Base-by-base conservation (phyloP, 2,888 invertebrate species). In the Cerceris rybyensis region DNA sequence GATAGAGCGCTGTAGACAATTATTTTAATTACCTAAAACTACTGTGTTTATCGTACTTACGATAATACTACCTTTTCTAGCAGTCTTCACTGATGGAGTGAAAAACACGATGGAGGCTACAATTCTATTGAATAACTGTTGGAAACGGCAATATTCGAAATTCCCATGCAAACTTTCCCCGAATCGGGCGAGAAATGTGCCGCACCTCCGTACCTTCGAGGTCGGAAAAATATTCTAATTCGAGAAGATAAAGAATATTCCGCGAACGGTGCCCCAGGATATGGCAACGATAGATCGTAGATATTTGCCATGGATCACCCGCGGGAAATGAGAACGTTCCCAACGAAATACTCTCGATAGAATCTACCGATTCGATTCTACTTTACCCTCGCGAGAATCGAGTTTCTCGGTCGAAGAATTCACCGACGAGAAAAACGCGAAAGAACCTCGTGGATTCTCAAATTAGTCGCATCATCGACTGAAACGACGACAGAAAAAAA, bases 161-260 rank as follows among this genome's bases (percentile, higher is more conserved):
- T 28, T 28, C 28, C 28, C 1, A n/a, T n/a, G 28, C 28, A 1
- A 28, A 28, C 28, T 28, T 28, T 28, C 28, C 28, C 28, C 28
- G 28, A 28, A 28, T 28, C 28, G 54, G 54, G 14, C 1, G 59
- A n/a, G 41, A 55, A 50, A 14, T 7, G 13, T 9, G 43, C 39
- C 28, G 57, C 63, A 66, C 49, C 63, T 63, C 41, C 41, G 41
- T 4, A 5, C 8, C 8, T 11, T 1, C 1, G 14, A n/a, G 14
- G 43, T 14, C 39, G 55, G 49, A 59, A 67, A 28, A 67, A 67
- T 67, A 70, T 70, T 13, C 11, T 14, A 28, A 11, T 9, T 57
- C 28, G 9, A 9, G 57, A 28, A 39, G 57, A 57, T 57, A 39
- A 57, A 57, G 28, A 28, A 8, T 8, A 28, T 57, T 57, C 39